Conservation (phyloP, 2,113 vertebrate genomes). For the Thinocorus orbignyianus region DNA sequence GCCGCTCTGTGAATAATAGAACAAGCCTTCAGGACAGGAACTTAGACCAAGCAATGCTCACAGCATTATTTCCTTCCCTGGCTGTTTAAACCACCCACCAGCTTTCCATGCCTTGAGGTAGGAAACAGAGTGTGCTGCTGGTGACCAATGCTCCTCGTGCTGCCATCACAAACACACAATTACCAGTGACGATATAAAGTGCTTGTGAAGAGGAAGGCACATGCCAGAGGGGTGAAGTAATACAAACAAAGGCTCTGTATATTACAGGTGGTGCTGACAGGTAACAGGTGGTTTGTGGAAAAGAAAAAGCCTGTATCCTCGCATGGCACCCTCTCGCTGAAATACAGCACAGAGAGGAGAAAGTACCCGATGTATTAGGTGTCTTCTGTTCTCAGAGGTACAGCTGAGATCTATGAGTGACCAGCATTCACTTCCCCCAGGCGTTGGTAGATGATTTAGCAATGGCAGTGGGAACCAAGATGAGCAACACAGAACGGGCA, state of each 20-base stretch:
- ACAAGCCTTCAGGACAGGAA: constrained; percentile 60
- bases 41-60: neutral
- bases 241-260: neutral
- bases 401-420: fast-evolving
- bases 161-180: neutral
- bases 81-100: constrained; percentile 21
- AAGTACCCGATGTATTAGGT: neutral
- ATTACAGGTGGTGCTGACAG: neutral
- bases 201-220: neutral
- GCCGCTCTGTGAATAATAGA: constrained; percentile 3
- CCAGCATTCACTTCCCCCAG: neutral
- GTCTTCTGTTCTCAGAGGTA: neutral
- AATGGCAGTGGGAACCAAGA: neutral
- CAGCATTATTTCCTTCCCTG: constrained; percentile 48
- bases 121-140: neutral
- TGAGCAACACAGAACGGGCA: neutral
- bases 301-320: neutral
- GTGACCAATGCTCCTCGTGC: neutral
- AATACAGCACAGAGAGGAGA: fast-evolving
- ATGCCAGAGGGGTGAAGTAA: neutral
- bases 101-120: constrained; percentile 52
- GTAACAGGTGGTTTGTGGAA: neutral
- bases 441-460: neutral
- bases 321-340: neutral
- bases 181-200: neutral